Evolutionary conservation across 92 coral and sea anemone genomes (phyloP).

Genomic region (Phenganax marumi): DNA sequence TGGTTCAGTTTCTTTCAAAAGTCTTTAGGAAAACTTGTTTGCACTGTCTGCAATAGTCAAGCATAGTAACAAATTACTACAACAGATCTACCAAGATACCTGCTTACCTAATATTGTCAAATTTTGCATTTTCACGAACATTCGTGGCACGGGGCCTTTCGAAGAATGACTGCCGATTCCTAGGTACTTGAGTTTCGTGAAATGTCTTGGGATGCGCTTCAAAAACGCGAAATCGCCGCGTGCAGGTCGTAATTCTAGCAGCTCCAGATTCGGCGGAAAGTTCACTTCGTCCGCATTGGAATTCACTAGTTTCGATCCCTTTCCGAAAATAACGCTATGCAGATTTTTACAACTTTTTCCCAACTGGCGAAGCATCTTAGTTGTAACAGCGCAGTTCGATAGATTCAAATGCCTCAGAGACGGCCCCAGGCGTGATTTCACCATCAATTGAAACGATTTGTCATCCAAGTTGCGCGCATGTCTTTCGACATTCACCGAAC

Average conservation of each 20-base stretch:
- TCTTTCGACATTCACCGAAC: conserved; percentile 76
- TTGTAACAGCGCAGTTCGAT: conserved; percentile 80
- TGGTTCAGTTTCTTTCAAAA: too few relatives aligned
- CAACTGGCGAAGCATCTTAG: conserved; percentile 76
- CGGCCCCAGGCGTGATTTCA: conserved; percentile 77
- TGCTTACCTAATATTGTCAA: conserved; percentile 65
- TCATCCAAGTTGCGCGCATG: conserved; percentile 77
- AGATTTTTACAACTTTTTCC: conserved; percentile 78
- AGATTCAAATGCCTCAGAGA: conserved; percentile 63
- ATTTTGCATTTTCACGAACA: conserved; percentile 89
- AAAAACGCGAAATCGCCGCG: conserved; percentile 93
- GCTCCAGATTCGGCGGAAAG: conserved; percentile 85
- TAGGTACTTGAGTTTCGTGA: conserved; percentile 80
- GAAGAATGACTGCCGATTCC: conserved; percentile 94
- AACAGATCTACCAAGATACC: too few relatives aligned
- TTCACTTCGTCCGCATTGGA: conserved; percentile 68
- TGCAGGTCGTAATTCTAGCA: conserved; percentile 87
- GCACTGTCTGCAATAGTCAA: too few relatives aligned
- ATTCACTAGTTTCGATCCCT: conserved; percentile 80
- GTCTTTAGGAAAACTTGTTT: too few relatives aligned
- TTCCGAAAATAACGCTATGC: conserved; percentile 79
- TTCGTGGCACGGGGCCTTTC: conserved; percentile 85
- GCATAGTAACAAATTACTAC: too few relatives aligned
- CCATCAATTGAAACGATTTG: conserved; percentile 77
- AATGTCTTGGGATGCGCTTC: conserved; percentile 83